These are phyloP conservation scores for Leptinotarsa lineolata DNA, from an alignment of 1,140 invertebrate genomes.

Conservation along the genomic window DNA sequence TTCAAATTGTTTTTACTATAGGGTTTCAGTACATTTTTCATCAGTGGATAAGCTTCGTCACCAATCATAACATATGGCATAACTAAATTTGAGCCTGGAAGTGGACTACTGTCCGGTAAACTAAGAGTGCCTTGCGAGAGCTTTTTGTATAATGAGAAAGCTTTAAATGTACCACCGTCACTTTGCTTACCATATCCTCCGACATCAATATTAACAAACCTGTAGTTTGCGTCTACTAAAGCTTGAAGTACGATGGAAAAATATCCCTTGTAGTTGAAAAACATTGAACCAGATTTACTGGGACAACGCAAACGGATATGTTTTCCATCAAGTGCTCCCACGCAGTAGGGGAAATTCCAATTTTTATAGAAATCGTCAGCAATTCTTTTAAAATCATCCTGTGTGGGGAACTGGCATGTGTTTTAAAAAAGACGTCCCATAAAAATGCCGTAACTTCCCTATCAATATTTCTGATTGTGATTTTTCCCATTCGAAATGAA, in stretches of 20 bases:
- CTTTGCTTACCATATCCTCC: constrained; percentile 10
- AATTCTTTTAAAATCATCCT: constrained; percentile 48
- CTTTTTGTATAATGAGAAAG: not conserved
- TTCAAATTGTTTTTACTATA: not conserved
- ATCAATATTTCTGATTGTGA: constrained; percentile 46
- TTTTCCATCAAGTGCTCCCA: constrained; percentile 25
- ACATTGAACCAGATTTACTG: constrained; percentile 2
- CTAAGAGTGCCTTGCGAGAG: not conserved
- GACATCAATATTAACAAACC: constrained; percentile 14
- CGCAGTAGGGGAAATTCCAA: constrained; percentile 41
- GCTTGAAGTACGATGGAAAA: constrained; percentile 26
- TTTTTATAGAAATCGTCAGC: constrained; percentile 42
- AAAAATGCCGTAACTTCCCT: constrained; percentile 46
- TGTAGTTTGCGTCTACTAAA: constrained; percentile 20
- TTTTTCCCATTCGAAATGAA: constrained; percentile 43
- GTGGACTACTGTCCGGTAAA: constrained; percentile 16
- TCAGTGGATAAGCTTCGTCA: constrained; percentile 34
- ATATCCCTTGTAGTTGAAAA: constrained; percentile 47
- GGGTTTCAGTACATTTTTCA: constrained; percentile 31
- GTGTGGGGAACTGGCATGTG: constrained; percentile 38
- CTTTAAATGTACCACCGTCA: constrained; percentile 4
- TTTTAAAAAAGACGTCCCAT: constrained; percentile 36
- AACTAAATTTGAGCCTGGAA: constrained; percentile 39
- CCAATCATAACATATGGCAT: constrained; percentile 35
- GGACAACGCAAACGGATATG: constrained; percentile 23